Base-by-base conservation (phyloP, 37 sponge, comb jelly and placozoan genomes). In the Cliona cf. orientalis region DNA sequence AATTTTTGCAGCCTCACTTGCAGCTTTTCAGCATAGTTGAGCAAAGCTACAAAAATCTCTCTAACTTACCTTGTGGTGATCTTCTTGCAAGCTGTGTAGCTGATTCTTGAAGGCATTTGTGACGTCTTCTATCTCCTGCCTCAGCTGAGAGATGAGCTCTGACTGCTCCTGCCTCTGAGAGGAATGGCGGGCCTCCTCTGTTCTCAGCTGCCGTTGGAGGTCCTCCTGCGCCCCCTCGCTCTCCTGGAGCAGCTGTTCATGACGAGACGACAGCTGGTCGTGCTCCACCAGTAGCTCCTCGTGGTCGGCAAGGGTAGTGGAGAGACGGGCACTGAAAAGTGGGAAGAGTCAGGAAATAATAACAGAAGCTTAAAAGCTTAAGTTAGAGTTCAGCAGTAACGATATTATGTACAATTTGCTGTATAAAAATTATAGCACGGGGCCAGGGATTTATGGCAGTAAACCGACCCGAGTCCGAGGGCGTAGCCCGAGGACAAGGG, bases 31-130 rank as follows among this genome's bases (percentile, higher is more conserved):
- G n/a, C n/a, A n/a, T n/a, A n/a, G n/a, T n/a, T n/a, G n/a, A n/a
- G n/a, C n/a, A n/a, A n/a, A n/a, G n/a, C n/a, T n/a, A n/a, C n/a
- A n/a, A n/a, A n/a, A n/a, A n/a, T n/a, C n/a, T n/a, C n/a, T n/a
- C n/a, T n/a, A 6, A 35, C 44, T 39, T 42, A 79, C 72, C 71
- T 64, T 64, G 34, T 84, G 66, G 71, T 88, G 89, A 1, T 84
- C 78, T 41, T 88, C 56, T 74, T 85, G 89, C 53, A 88, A 36
- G 12, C 72, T 2, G 19, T 75, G 60, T n/a, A 92, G 70, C 81
- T 92, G 93, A 0, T 34, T 81, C 82, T 84, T 88, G 78, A 87
- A 92, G 39, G 89, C 86, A 45, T 66, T 29, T 0, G 93, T 81
- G 12, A 80, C 66, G 4, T 80, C 73, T 19, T 70, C 42, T 3